Evolutionary conservation across 2,888 invertebrate genomes (phyloP), one percentile per base, ranked within the genome.

Genomic region (Empis livida): DNA sequence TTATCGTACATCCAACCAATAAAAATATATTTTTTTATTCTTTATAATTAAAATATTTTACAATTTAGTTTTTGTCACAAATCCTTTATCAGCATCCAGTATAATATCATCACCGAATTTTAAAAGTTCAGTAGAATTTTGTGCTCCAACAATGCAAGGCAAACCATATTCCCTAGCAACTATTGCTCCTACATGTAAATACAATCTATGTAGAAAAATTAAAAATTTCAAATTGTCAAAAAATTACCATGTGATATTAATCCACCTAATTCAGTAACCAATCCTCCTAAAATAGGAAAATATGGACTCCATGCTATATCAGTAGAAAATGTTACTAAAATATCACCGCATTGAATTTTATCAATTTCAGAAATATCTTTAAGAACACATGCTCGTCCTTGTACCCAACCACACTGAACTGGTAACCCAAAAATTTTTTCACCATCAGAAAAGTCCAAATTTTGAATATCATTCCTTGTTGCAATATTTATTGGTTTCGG

Each of bases 261-360:
- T 27, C 89, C 89, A 1, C 89, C 89, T 1, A 87, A 72, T 64
- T 90, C 89, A 0, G 88, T 89, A 10, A 86, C 82, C 43, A 89
- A 76, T 10, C 88, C 90, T 1, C 78, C 71, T 15, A 90, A 63
- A 43, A 88, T 73, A 1, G 87, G 85, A 64, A 89, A 90, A 68
- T 87, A 88, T 0, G 88, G 87, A 3, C 83, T 81, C 89, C 89
- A 90, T 2, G 84, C 87, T 53, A 89, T 82, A 61, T 90, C 89
- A 0, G 88, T 88, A 39, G 78, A 77, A 55, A 74, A 75, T 1
- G 88, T 85, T 54, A 90, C 79, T 53, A 90, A 69, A 51, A 90
- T 74, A 59, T 90, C 89, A 1, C 84, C 84, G 53, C 69, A 63
- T 57, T 73, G 67, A 42, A 79, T 64, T 48, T 71, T 60, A 4